Conservation (phyloP, 2,113 vertebrate genomes). For the Phylloscopus trochiloides region DNA sequence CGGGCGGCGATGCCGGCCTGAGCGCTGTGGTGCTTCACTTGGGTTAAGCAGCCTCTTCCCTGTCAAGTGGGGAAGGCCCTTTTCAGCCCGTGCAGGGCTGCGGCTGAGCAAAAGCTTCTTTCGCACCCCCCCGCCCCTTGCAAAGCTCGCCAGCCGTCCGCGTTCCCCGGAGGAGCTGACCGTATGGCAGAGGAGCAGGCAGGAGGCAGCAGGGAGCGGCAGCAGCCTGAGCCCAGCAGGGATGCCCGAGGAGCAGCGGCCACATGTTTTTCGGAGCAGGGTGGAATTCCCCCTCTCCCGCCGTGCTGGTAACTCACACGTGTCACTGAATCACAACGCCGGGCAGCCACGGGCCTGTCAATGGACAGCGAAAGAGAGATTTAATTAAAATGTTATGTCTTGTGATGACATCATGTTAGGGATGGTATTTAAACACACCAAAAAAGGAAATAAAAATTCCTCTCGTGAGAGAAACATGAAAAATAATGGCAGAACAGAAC, state of each 20-base stretch:
- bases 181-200: fast-evolving
- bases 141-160: fast-evolving
- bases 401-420: background rate
- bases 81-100: background rate
- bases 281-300: background rate
- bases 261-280: fast-evolving
- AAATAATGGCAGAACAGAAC: background rate
- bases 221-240: fast-evolving
- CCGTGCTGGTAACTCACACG: background rate
- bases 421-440: background rate
- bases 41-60: background rate
- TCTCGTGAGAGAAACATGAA: background rate
- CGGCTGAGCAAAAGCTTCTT: background rate
- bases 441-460: background rate
- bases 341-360: background rate
- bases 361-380: background rate
- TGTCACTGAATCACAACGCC: background rate
- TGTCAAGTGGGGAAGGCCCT: background rate
- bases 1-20: background rate
- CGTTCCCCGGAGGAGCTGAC: background rate
- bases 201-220: background rate
- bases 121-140: too few species aligned
- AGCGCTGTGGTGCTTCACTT: fast-evolving
- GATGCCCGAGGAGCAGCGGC: background rate
- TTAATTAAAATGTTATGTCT: background rate